A percentile compares a stretch with the other conserved stretches of the same genome.
Evolutionary conservation across 2,113 vertebrate genomes (phyloP).

Genomic region (Drymodes brunneopygia): DNA sequence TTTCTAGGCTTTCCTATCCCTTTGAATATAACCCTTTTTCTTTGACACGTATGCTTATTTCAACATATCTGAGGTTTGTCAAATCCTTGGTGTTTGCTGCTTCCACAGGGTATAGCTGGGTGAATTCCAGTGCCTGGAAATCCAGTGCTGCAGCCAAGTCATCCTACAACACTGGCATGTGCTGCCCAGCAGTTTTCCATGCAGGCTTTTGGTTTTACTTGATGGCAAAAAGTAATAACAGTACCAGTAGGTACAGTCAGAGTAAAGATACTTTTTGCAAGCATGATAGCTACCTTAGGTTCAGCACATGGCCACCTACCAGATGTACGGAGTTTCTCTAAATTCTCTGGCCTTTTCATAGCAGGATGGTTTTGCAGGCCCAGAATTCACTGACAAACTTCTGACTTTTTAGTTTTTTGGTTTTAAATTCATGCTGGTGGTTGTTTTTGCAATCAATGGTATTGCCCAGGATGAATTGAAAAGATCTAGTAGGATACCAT

Average conservation of each 20-base stretch:
- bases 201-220: not conserved
- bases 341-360: not conserved
- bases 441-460: not conserved
- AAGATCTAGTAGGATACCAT: not conserved
- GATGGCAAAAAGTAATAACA: not conserved
- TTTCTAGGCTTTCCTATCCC: not conserved
- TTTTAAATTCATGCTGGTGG: not conserved
- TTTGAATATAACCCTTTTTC: not conserved
- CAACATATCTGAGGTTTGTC: fast-evolving
- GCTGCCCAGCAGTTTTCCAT: not conserved
- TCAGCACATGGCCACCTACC: not conserved
- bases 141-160: fast-evolving
- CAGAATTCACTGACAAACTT: not conserved
- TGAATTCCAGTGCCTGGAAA: not conserved
- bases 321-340: not conserved
- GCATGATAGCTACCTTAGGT: not conserved
- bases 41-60: not conserved
- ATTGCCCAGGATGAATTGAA: not conserved
- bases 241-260: not conserved
- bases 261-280: not conserved
- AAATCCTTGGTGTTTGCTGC: not conserved
- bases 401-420: not conserved
- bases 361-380: not conserved
- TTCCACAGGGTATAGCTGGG: not conserved
- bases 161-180: not conserved